Evolutionary conservation across 2,797 vertebrate genomes (phyloP).

Genomic region (Cirrhinus molitorella): DNA sequence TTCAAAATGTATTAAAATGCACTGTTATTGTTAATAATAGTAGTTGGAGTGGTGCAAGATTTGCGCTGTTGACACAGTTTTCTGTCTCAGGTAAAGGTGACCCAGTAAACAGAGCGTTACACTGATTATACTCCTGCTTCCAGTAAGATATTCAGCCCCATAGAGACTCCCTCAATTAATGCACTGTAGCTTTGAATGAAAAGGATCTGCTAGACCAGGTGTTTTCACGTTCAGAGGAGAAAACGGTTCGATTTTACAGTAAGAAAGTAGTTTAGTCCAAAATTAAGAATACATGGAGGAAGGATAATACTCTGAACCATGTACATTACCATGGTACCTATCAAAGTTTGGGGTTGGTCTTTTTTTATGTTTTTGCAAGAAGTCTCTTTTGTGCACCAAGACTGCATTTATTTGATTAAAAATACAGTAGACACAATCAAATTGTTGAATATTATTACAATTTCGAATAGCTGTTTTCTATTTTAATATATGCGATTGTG

Average conservation of each 20-base stretch:
- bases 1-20: too few species aligned
- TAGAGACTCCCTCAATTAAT: neutral
- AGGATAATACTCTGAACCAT: neutral
- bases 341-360: neutral
- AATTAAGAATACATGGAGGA: neutral
- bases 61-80: neutral
- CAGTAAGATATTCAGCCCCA: neutral
- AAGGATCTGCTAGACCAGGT: neutral
- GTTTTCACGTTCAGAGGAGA: neutral
- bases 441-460: neutral
- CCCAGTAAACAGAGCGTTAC: neutral
- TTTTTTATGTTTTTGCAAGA: neutral
- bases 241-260: neutral
- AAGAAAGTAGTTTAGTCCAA: neutral
- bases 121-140: neutral
- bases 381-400: neutral
- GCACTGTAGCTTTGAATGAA: neutral
- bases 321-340: neutral
- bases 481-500: neutral
- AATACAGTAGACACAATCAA: neutral
- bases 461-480: neutral
- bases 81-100: neutral
- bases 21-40: neutral
- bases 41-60: neutral
- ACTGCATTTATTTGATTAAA: neutral